phyloP scores from a whole-genome alignment of 35 echinoderm and acorn worm species.

The Ophioderma brevispina region DNA sequence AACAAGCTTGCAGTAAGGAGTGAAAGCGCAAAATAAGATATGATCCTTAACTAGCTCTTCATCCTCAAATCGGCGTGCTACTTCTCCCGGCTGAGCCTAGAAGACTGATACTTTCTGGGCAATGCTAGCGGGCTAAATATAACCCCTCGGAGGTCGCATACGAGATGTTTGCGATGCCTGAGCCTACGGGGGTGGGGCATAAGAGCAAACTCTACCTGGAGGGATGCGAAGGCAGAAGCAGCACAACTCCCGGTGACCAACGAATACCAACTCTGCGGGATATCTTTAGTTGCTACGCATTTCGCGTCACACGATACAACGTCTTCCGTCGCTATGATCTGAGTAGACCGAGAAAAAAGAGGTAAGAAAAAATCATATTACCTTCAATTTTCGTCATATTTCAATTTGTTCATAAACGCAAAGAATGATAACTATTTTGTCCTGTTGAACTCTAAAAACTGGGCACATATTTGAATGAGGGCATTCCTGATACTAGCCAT shows the following conservation, averaged over 20 bases:
- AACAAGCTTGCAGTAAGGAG: no score
- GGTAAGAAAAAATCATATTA: not conserved
- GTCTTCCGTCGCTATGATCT: not conserved
- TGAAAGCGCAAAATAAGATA: no score
- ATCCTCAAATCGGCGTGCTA: no score
- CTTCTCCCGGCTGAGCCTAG: no score
- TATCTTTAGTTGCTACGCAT: not conserved
- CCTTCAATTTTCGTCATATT: not conserved
- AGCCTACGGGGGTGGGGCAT: not conserved
- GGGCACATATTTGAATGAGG: not conserved
- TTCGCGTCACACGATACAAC: slow-evolving; percentile 4
- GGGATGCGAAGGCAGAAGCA: not conserved
- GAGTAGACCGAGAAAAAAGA: not conserved
- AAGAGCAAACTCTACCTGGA: not conserved
- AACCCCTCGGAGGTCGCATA: not conserved
- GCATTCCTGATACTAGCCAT: not conserved
- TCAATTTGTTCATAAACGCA: not conserved
- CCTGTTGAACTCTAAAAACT: not conserved
- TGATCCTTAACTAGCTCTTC: no score
- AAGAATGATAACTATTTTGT: slow-evolving; percentile 5
- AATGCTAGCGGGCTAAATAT: slow-evolving; percentile 2
- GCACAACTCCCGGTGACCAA: not conserved
- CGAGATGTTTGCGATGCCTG: not conserved
- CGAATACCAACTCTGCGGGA: not conserved
- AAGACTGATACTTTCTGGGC: not conserved